Base-by-base conservation (phyloP, 2,113 vertebrate genomes). In the Lamprologus lemairii region DNA sequence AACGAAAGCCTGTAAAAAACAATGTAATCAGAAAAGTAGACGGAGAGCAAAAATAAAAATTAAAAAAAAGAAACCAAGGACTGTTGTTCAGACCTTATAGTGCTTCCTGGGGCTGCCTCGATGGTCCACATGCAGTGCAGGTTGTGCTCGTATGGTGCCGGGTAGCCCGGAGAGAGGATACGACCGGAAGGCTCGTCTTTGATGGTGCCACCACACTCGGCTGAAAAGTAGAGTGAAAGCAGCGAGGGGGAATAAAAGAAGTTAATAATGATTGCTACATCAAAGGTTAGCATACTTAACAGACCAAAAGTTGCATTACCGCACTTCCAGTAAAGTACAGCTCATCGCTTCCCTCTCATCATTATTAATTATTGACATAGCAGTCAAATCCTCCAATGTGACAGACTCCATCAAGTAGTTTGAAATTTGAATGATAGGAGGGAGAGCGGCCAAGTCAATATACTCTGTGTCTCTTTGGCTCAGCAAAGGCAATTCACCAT, bases 81-180 rank as follows among this genome's bases (percentile, higher is more conserved):
- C 31, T 73, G 45, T 79, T 84, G 63, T 82, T 86, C 97, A 97
- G 93, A 99, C 99, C 99, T 97, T 3, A 99, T 98, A 4, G 98
- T 99, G 96, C 98, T 99, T 14, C 99, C 98, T 2, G 98, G 96
- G 1, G 98, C 96, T 6, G 98, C 98, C 89, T 99, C 98, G 1
- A 99, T 97, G 8, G 91, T 98, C 99, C 99, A 99, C 80, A 98
- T 94, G 40, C 99, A 99, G 92, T 99, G 98, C 88, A 99, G 97
- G 83, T 99, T 99, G 91, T 99, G 99, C 71, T 99, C 98, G 0
- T 99, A 99, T 2, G 99, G 98, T 0, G 97, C 97, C 0, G 99
- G 99, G 81, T 99, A 99, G n/a, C 98, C 98, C 0, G 99, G 99
- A 31, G 99, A 99, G 85, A 99, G 96, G 63, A 99, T 97, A 37